Conservation (phyloP, 1,140 invertebrate genomes). For the Heliconius hermathena region DNA sequence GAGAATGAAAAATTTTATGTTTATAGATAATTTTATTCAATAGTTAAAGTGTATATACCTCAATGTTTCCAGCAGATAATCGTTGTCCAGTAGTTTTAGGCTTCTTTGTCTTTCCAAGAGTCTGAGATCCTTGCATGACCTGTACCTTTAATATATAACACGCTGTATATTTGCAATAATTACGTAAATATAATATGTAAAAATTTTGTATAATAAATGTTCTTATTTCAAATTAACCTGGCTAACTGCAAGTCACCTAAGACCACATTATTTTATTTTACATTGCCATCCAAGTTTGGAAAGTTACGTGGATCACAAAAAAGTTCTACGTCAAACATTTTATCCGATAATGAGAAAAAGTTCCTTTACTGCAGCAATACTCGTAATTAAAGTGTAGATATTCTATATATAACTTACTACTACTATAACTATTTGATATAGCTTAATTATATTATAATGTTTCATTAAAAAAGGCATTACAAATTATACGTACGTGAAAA, state of each 20-base stretch:
- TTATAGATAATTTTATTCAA: background rate
- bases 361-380: conserved; percentile 17
- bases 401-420: background rate
- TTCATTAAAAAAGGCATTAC: no score
- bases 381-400: background rate
- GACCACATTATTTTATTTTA: conserved; percentile 28
- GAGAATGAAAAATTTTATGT: background rate
- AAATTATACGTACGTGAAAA: no score
- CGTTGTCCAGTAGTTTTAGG: conserved; percentile 88
- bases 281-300: conserved; percentile 29
- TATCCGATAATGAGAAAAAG: conserved; percentile 36
- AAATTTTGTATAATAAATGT: background rate
- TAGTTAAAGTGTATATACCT: conserved; percentile 64
- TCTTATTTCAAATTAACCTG: background rate
- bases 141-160: conserved; percentile 70
- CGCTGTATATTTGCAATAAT: background rate
- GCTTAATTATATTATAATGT: no score
- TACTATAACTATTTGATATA: background rate
- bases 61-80: conserved; percentile 94
- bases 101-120: conserved; percentile 87
- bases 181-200: background rate
- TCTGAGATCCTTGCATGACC: conserved; percentile 86
- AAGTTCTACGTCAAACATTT: conserved; percentile 32
- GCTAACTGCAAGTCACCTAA: background rate
- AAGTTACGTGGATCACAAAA: conserved; percentile 38